Percentiles rank a stretch among this genome's conserved stretches.
Evolutionary conservation across 2,888 invertebrate genomes (phyloP).

Genomic region (Spodoptera littoralis): DNA sequence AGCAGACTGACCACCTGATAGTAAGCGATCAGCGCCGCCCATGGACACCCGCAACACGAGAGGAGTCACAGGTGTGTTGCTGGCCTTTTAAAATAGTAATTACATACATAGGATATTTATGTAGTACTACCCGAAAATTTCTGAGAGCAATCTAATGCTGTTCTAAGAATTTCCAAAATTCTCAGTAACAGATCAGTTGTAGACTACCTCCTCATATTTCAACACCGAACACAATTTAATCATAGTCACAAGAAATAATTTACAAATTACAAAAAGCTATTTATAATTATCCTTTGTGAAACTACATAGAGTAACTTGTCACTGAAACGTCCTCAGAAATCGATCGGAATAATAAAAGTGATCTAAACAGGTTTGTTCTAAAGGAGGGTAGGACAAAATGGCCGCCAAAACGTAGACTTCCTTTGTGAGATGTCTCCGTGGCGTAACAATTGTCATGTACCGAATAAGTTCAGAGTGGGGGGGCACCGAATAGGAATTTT

Average conservation of each 20-base stretch:
- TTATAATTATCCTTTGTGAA: no score
- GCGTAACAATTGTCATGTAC: slow-evolving; percentile 35
- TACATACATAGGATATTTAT: no score
- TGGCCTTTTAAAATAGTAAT: no score
- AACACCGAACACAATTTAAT: neutral
- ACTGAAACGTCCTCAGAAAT: slow-evolving; percentile 8
- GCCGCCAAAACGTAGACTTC: slow-evolving; percentile 29
- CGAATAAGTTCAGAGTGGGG: slow-evolving; percentile 10
- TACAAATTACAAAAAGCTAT: no score
- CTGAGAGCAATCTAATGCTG: no score
- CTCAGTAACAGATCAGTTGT: neutral
- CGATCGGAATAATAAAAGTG: slow-evolving; percentile 37
- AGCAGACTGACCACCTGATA: no score
- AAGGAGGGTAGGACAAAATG: slow-evolving; percentile 42
- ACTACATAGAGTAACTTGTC: no score
- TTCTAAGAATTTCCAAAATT: neutral
- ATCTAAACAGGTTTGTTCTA: slow-evolving; percentile 33
- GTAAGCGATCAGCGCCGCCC: no score
- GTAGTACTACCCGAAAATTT: no score
- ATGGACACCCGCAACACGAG: no score
- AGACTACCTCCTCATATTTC: neutral
- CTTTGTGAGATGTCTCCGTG: slow-evolving; percentile 36
- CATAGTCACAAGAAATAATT: no score
- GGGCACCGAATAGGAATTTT: slow-evolving; percentile 2
- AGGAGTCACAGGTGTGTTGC: no score